phyloP scores from a whole-genome alignment of 2,888 invertebrate species.

The Chrysolina haemoptera region DNA sequence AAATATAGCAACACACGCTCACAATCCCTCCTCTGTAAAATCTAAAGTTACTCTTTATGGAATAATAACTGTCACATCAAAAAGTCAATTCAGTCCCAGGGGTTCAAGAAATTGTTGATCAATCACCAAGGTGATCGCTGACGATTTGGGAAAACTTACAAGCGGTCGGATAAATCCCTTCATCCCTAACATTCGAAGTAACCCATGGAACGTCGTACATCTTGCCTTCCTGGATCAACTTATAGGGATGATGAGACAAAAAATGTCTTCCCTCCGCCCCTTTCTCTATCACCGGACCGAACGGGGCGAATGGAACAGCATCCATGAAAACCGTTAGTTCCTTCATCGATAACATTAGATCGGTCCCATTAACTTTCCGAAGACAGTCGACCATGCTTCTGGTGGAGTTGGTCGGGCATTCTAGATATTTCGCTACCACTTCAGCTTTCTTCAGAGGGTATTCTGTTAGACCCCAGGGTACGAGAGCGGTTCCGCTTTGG shows the following conservation, averaged over 20 bases:
- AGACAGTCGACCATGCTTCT: slow-evolving; percentile 78
- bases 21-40: too few species aligned
- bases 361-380: slow-evolving; percentile 73
- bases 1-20: too few species aligned
- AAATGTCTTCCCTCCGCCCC: slow-evolving; percentile 72
- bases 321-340: slow-evolving; percentile 75
- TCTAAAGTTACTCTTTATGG: too few species aligned
- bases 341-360: slow-evolving; percentile 73
- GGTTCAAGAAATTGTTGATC: too few species aligned
- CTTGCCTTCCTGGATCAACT: slow-evolving; percentile 74
- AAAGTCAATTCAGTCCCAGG: too few species aligned
- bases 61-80: too few species aligned
- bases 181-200: slow-evolving; percentile 78
- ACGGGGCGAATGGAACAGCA: slow-evolving; percentile 59
- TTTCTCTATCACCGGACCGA: slow-evolving; percentile 64
- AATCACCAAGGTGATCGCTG: too few species aligned
- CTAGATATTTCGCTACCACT: slow-evolving; percentile 74
- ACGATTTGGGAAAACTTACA: slow-evolving; percentile 67
- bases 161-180: slow-evolving; percentile 80
- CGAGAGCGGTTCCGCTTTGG: slow-evolving; percentile 79
- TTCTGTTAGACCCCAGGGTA: slow-evolving; percentile 72
- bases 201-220: slow-evolving; percentile 81
- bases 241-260: slow-evolving; percentile 76
- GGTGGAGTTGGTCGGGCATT: slow-evolving; percentile 74
- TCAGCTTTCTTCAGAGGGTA: slow-evolving; percentile 75